Conservation (phyloP, 2,797 vertebrate genomes). For the Ispidina lecontei region DNA sequence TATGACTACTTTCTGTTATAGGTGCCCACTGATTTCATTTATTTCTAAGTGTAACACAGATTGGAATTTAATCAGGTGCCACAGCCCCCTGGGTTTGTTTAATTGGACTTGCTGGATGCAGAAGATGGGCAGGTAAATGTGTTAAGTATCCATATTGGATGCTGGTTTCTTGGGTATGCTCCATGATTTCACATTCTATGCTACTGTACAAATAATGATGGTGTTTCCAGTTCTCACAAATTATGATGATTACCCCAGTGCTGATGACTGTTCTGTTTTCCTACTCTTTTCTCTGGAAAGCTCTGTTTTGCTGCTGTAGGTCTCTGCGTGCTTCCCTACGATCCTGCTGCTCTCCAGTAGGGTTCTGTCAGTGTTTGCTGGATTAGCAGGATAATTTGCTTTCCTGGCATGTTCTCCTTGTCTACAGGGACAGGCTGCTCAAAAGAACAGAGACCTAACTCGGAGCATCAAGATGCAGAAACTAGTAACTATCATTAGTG, state of each 20-base stretch:
- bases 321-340: slow-evolving; percentile 19
- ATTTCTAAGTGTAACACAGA: not conserved
- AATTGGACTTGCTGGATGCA: not conserved
- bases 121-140: not conserved
- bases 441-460: slow-evolving; percentile 20
- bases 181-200: not conserved
- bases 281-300: not conserved
- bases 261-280: slow-evolving; percentile 3
- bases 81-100: not conserved
- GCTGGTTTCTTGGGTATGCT: not conserved
- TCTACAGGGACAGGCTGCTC: not conserved
- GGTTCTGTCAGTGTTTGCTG: slow-evolving; percentile 17
- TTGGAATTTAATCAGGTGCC: not conserved
- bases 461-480: slow-evolving; percentile 11
- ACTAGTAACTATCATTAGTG: not conserved
- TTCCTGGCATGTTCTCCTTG: slow-evolving; percentile 48
- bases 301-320: not conserved
- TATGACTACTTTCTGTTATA: not conserved
- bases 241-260: slow-evolving; percentile 14
- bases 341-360: slow-evolving; percentile 31
- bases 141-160: not conserved
- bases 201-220: not conserved
- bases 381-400: slow-evolving; percentile 52
- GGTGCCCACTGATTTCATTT: not conserved
- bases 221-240: slow-evolving; percentile 15